Evolutionary conservation across 2,797 vertebrate genomes (phyloP).

Genomic region (Balearica regulorum): DNA sequence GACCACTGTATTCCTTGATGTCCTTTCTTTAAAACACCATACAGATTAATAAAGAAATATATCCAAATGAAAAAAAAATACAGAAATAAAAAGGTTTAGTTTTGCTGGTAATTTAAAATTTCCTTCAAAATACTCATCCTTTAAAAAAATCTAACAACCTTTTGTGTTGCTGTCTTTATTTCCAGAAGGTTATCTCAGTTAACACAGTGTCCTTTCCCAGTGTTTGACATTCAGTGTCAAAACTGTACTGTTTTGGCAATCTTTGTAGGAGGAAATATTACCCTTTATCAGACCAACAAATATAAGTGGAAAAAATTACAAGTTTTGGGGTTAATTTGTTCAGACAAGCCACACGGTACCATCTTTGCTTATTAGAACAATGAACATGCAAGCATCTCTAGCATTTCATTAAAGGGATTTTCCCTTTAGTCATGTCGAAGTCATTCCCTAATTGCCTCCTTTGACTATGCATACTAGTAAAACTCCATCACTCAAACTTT

Average conservation of each 20-base stretch:
- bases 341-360: neutral
- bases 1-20: neutral
- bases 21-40: neutral
- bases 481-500: neutral
- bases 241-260: neutral
- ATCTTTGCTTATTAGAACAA: neutral
- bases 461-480: neutral
- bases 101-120: neutral
- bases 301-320: neutral
- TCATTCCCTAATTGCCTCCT: neutral
- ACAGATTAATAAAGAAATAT: neutral
- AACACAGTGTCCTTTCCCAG: neutral
- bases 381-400: neutral
- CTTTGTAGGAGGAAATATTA: neutral
- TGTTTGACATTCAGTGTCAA: neutral
- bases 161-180: neutral
- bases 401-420: neutral
- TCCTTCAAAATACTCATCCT: neutral
- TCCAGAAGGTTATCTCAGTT: neutral
- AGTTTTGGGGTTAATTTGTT: neutral
- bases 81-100: accelerated
- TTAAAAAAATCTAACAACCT: neutral
- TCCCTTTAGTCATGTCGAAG: neutral
- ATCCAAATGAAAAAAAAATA: neutral
- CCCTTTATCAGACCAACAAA: neutral